A percentile compares a stretch with the other conserved stretches of the same genome.
Conservation (phyloP, 2,888 invertebrate species). For the Hirtodrosophila confusa region DNA sequence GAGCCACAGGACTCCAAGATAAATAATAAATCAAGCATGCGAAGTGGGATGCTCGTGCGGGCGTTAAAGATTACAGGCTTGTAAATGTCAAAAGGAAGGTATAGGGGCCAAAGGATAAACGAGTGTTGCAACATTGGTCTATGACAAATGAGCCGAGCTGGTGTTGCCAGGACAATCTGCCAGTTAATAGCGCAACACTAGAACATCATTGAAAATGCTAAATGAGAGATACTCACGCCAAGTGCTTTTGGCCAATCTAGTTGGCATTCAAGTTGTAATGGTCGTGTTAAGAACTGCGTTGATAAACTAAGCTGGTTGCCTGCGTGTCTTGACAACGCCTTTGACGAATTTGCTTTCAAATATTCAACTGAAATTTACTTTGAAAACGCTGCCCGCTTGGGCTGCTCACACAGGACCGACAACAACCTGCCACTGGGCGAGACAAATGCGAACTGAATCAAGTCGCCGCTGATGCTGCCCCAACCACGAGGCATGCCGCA, state of each 20-base stretch:
- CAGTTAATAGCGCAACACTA: background rate
- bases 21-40: conserved; percentile 37
- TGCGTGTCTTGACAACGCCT: conserved; percentile 14
- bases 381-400: conserved; percentile 8
- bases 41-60: conserved; percentile 14
- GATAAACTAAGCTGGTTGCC: background rate
- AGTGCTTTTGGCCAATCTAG: conserved; percentile 7
- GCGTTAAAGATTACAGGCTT: conserved; percentile 31
- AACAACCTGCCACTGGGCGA: conserved; percentile 69
- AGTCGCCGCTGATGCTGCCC: conserved; percentile 45
- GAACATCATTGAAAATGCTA: background rate
- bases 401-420: conserved; percentile 12
- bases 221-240: conserved; percentile 30
- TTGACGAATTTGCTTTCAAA: conserved; percentile 41
- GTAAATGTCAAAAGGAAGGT: conserved; percentile 12
- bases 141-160: background rate
- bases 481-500: conserved; percentile 17
- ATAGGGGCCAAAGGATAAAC: background rate
- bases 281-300: background rate
- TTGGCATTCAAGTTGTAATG: background rate
- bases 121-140: background rate
- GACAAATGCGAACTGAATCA: conserved; percentile 62
- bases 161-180: background rate
- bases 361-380: conserved; percentile 45
- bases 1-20: conserved; percentile 9